Percentiles rank a stretch among this genome's conserved stretches.
These are phyloP conservation scores for Leptinotarsa haldemani DNA, from an alignment of 2,888 invertebrate genomes.

Conservation along the genomic window DNA sequence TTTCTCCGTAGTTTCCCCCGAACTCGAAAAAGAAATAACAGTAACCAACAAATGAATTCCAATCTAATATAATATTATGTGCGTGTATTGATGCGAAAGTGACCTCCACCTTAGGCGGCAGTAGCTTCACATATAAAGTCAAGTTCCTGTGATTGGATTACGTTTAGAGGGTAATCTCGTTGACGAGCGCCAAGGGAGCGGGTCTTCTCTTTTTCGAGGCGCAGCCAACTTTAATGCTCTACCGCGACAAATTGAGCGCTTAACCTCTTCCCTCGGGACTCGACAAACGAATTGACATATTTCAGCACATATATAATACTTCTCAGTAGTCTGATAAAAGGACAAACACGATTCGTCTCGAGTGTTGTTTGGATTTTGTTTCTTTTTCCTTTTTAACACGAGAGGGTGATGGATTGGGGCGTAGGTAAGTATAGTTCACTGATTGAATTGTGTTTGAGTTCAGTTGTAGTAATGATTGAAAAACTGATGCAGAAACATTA, in stretches of 20 bases:
- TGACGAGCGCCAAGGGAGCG: constrained; percentile 74
- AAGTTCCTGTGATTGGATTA: constrained; percentile 73
- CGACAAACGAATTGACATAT: constrained; percentile 47
- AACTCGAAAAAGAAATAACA: constrained; percentile 1
- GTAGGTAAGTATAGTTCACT: not conserved
- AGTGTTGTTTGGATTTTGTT: constrained; percentile 16
- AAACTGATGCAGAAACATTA: no score
- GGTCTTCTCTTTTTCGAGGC: constrained; percentile 38
- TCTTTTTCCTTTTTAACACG: not conserved
- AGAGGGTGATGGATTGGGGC: not conserved
- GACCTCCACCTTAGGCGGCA: constrained; percentile 34
- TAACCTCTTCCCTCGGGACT: constrained; percentile 57
- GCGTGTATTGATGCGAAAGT: constrained; percentile 30
- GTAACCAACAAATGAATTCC: constrained; percentile 16
- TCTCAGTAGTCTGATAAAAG: constrained; percentile 18
- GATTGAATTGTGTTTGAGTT: not conserved
- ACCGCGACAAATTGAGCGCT: constrained; percentile 68
- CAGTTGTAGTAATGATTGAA: not conserved
- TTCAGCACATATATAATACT: constrained; percentile 30
- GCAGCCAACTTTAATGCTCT: constrained; percentile 66
- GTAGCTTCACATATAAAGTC: constrained; percentile 41
- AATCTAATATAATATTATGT: constrained; percentile 27
- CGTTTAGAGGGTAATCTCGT: constrained; percentile 70
- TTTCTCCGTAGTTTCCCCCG: not conserved
- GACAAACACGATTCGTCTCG: constrained; percentile 12